A percentile compares a stretch with the other conserved stretches of the same genome.
These are phyloP conservation scores for Saccostrea cuccullata DNA, from an alignment of 1,140 invertebrate genomes.

Conservation along the genomic window DNA sequence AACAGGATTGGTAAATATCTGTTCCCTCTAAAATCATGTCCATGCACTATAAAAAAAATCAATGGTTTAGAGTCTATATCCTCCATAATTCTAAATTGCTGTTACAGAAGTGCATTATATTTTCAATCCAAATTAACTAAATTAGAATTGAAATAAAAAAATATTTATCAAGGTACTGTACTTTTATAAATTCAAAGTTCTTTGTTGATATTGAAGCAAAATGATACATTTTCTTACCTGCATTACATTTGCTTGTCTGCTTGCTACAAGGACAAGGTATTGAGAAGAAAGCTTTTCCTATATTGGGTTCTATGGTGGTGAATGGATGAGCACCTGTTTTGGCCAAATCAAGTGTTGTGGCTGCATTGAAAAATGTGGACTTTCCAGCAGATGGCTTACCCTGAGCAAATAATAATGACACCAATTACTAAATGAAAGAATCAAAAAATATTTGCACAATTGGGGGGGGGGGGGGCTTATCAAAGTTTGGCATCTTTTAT, in stretches of 20 bases:
- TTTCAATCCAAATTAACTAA: not conserved
- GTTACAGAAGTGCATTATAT: not conserved
- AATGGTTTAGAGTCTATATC: not conserved
- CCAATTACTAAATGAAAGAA: not conserved
- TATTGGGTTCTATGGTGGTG: conserved; percentile 67
- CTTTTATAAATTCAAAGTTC: not conserved
- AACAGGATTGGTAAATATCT: conserved; percentile 59
- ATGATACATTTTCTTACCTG: conserved; percentile 46
- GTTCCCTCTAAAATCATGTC: conserved; percentile 58
- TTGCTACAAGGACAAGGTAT: conserved; percentile 61
- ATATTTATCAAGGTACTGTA: not conserved
- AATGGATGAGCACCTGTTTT: conserved; percentile 66
- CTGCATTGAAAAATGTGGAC: conserved; percentile 67
- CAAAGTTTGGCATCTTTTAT: no score
- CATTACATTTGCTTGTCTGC: conserved; percentile 52
- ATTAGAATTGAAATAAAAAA: not conserved
- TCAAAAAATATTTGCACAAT: no score
- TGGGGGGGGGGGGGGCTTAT: no score
- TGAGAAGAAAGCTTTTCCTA: conserved; percentile 63
- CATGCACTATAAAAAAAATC: conserved; percentile 49
- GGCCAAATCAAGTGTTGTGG: conserved; percentile 61
- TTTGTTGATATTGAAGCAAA: not conserved
- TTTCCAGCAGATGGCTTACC: conserved; percentile 67
- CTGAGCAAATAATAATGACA: conserved; percentile 42
- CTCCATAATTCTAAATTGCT: not conserved